Evolutionary conservation across 2,888 invertebrate genomes (phyloP), one percentile per base, ranked within the genome.

Genomic region (Cerastis leucographa): DNA sequence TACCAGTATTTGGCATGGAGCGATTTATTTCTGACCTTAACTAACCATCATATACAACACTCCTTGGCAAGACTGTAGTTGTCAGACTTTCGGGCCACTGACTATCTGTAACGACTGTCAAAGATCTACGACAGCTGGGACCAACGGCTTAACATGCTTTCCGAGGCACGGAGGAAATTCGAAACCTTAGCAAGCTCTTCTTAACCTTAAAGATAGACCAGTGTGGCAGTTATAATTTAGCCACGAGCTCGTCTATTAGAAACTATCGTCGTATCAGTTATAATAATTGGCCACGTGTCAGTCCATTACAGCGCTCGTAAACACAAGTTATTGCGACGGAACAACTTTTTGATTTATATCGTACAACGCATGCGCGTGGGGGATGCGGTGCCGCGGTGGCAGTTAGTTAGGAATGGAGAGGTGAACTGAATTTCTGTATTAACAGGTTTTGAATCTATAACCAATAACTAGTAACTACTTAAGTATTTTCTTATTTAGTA

Each of bases 301-400:
- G 72, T 90, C 90, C 91, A 91, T 92, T 92, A 92, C 91, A 87
- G 84, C 83, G 82, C 88, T 91, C 91, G 90, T 93, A 92, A 92
- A 92, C 87, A 81, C 85, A 86, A 89, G 91, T 93, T 91, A 92
- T 90, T 87, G 89, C 90, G 90, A 91, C 91, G 88, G 89, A 85
- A 84, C 88, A 93, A 92, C 90, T 93, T 93, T 92, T 89, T 92
- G 91, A 92, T 93, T 92, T 93, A 92, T 90, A 78, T 64, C 71
- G 29, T 56, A 7, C 14, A 2, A 42, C 61, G 42, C 49, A 6
- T 74, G 59, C 71, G 78, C 84, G 71, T 7, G 56, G 29, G n/a
- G 14, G 14, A 46, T 19, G 19, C n/a, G n/a, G n/a, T n/a, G n/a
- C n/a, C n/a, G 81, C 65, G 74, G 35, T 22, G 67, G 72, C 1